Evolutionary conservation across 2,888 invertebrate genomes (phyloP).

Genomic region (Heteropelma amictum): DNA sequence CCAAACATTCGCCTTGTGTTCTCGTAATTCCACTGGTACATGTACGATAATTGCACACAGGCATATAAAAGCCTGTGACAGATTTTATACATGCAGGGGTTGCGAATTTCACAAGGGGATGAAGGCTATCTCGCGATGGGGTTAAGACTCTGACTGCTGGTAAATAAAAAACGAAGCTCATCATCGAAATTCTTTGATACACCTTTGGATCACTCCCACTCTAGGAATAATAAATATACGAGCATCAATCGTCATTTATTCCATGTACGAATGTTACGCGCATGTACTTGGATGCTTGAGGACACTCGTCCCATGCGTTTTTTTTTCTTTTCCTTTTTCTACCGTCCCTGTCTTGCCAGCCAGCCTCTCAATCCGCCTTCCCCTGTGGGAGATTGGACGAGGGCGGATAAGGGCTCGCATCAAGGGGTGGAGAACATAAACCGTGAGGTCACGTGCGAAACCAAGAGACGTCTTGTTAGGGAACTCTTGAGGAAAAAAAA

Average conservation of each 20-base stretch:
- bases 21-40: too few relatives aligned
- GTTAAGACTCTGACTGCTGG: too few relatives aligned
- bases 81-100: constrained; percentile 36
- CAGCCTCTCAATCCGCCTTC: constrained; percentile 11
- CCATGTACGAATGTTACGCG: constrained; percentile 10
- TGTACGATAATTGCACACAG: not conserved
- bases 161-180: constrained; percentile 23
- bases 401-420: constrained; percentile 10
- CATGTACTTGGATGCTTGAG: constrained; percentile 40
- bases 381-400: not conserved
- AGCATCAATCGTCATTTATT: constrained; percentile 15
- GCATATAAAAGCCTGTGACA: constrained; percentile 12
- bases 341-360: constrained; percentile 16
- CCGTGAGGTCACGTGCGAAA: constrained; percentile 63
- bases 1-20: constrained; percentile 36
- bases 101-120: constrained; percentile 22
- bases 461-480: constrained; percentile 63
- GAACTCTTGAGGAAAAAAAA: constrained; percentile 28
- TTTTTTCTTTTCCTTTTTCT: constrained; percentile 19
- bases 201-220: constrained; percentile 7
- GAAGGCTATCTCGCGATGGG: constrained; percentile 4
- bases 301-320: constrained; percentile 42
- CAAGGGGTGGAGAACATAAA: constrained; percentile 53
- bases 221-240: constrained; percentile 13
- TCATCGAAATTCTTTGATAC: constrained; percentile 33